phyloP scores from a whole-genome alignment of 2,888 invertebrate species.

The Caenorhabditis sp. region DNA sequence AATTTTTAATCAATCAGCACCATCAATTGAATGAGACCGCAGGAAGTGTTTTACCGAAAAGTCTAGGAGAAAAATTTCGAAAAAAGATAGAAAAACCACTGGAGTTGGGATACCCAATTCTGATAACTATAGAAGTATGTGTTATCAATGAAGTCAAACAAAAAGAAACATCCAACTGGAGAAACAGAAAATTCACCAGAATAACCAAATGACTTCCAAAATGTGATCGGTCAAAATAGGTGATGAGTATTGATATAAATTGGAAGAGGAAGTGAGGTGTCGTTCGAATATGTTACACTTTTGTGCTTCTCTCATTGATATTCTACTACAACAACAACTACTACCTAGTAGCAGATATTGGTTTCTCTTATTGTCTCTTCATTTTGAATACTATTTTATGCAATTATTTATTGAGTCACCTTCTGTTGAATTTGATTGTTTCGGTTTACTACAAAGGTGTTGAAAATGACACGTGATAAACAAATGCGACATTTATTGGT shows the following conservation, averaged over 20 bases:
- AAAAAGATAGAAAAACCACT: too few species aligned
- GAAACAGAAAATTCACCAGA: neutral
- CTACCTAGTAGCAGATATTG: neutral
- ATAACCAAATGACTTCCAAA: neutral
- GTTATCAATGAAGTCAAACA: too few species aligned
- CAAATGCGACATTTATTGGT: neutral
- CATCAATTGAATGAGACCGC: too few species aligned
- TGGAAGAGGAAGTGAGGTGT: neutral
- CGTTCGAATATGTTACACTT: neutral
- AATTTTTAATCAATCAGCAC: too few species aligned
- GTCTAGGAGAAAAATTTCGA: too few species aligned
- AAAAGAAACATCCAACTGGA: too few species aligned
- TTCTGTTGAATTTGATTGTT: neutral
- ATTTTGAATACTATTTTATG: neutral
- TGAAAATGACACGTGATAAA: neutral
- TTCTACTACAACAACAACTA: neutral
- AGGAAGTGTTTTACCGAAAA: too few species aligned
- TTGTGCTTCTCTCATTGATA: neutral
- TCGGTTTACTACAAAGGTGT: slow-evolving; percentile 1
- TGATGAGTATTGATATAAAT: neutral
- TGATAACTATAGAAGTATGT: too few species aligned
- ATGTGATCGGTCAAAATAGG: neutral
- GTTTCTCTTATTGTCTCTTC: neutral
- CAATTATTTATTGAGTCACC: neutral
- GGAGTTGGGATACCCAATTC: too few species aligned